These are phyloP conservation scores for Synaphobranchus kaupii DNA, from an alignment of 2,797 vertebrate genomes.

Conservation along the genomic window DNA sequence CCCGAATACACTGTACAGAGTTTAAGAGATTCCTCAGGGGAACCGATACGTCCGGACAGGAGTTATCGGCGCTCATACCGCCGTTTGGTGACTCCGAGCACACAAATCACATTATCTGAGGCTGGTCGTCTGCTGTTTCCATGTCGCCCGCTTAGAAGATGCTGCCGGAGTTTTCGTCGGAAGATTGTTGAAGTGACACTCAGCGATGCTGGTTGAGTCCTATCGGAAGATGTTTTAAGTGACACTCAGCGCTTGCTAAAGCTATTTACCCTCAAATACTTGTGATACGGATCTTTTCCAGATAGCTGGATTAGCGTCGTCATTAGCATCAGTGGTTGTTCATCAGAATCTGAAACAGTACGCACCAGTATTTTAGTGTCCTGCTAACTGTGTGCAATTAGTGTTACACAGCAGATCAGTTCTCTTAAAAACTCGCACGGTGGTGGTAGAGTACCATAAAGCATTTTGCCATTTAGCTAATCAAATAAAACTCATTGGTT, in stretches of 20 bases:
- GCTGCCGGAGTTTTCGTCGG: background rate
- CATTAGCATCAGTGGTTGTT: background rate
- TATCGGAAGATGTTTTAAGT: background rate
- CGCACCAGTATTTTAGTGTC: background rate
- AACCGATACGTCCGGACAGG: constrained; percentile 45
- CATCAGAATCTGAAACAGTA: background rate
- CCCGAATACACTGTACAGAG: constrained; percentile 64
- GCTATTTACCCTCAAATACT: too few relatives aligned
- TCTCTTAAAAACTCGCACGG: background rate
- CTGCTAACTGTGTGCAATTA: background rate
- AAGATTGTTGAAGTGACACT: constrained; percentile 4
- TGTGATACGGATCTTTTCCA: too few relatives aligned
- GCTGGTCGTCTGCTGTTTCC: background rate
- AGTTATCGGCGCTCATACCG: constrained; percentile 62
- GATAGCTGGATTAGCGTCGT: background rate
- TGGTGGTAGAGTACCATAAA: background rate
- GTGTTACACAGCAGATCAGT: background rate
- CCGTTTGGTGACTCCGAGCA: constrained; percentile 2
- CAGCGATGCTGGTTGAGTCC: background rate
- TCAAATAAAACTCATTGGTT: background rate
- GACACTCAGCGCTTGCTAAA: background rate
- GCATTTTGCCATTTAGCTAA: background rate
- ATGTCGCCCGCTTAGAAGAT: background rate
- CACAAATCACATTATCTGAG: background rate
- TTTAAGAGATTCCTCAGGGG: constrained; percentile 67